phyloP scores from a whole-genome alignment of 1,140 invertebrate genomes.

The Samia ricini region DNA sequence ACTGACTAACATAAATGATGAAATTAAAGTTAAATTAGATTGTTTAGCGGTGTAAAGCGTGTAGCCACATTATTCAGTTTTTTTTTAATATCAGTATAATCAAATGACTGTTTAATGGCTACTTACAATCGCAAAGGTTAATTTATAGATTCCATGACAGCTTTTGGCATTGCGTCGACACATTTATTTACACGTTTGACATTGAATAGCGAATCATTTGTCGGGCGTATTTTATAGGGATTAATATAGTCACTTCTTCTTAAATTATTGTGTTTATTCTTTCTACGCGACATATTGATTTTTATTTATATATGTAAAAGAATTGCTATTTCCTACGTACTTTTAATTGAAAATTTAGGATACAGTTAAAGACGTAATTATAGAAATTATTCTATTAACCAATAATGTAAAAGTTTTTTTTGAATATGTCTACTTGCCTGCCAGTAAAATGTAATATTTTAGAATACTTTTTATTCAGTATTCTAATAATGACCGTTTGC shows the following conservation, averaged over 20 bases:
- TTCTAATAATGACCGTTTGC: too few species aligned
- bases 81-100: background rate
- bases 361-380: background rate
- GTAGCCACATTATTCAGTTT: background rate
- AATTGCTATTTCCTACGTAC: background rate
- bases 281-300: background rate
- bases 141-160: slow-evolving; percentile 14
- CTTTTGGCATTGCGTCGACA: slow-evolving; percentile 22
- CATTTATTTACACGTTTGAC: slow-evolving; percentile 27
- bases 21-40: too few species aligned
- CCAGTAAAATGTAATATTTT: too few species aligned
- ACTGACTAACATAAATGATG: too few species aligned
- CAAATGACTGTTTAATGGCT: background rate
- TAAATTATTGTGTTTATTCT: background rate
- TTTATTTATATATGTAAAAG: background rate
- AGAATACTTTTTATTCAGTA: too few species aligned
- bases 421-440: too few species aligned
- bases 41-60: too few species aligned
- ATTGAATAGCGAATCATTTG: slow-evolving; percentile 15
- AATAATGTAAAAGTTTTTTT: too few species aligned
- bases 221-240: slow-evolving; percentile 18
- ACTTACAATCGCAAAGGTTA: background rate
- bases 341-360: background rate
- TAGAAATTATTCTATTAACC: background rate
- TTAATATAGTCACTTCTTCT: background rate